Evolutionary conservation across 2,797 vertebrate genomes (phyloP), one percentile per base, ranked within the genome.

Genomic region (Bryconaethiops microstoma): DNA sequence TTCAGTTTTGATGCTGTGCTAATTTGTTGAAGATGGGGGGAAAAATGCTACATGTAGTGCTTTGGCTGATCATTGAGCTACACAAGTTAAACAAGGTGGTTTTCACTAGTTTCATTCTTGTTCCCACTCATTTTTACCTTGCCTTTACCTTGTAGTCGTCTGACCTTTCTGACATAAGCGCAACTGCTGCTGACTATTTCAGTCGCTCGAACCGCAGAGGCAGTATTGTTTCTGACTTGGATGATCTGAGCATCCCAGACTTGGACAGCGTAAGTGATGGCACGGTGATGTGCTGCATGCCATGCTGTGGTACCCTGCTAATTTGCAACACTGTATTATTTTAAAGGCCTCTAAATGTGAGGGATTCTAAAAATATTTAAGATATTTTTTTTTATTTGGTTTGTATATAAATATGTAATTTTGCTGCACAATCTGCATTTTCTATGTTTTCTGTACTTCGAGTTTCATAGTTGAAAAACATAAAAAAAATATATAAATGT

Each of bases 171-270:
- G 94, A 94, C 90, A 92, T 92, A 87, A 98, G 94, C 79, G 97
- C 96, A 90, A 97, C 96, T 50, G 94, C 97, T 19, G 98, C 98
- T 73, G 97, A 99, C 91, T 99, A 97, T 95, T 99, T 99, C 82
- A 96, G 97, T 87, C 96, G 95, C 88, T 95, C 96, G 88, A 97
- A 92, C 92, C 95, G 93, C 88, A 95, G 96, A 88, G 97, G 97
- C 90, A 99, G 97, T 67, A 88, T 98, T 86, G 95, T 98, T 89
- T 99, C 97, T 4, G 95, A 98, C 91, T 90, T 96, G 71, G 97
- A 97, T 85, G 96, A 96, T 86, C 86, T 94, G 93, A 92, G 94
- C 89, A 92, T 94, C 90, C 95, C 96, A 70, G 95, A 96, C 89
- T 85, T 96, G 91, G 95, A 94, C 86, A 90, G 91, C 62, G 97